phyloP scores from a whole-genome alignment of 2,113 vertebrate genomes.

The Mixornis gularis region DNA sequence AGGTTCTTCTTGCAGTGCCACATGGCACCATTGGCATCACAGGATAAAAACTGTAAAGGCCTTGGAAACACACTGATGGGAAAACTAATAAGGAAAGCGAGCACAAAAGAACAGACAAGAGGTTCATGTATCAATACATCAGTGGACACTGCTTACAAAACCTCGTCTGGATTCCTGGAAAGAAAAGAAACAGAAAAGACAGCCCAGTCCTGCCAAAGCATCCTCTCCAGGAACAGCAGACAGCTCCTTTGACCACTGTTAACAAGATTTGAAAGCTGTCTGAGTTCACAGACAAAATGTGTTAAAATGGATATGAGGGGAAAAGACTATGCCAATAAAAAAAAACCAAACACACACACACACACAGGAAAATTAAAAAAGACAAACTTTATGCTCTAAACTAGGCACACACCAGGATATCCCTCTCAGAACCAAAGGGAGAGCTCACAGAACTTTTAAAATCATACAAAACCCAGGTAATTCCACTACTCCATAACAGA shows the following conservation, averaged over 20 bases:
- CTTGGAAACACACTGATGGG: background rate
- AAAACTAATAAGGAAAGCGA: background rate
- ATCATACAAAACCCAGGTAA: background rate
- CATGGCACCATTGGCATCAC: background rate
- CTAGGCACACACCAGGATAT: background rate
- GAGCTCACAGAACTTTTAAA: background rate
- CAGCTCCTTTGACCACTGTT: background rate
- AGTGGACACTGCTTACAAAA: background rate
- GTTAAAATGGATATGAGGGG: background rate
- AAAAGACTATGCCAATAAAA: background rate
- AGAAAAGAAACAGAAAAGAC: background rate
- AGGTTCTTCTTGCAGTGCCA: background rate
- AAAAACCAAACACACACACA: too few species aligned
- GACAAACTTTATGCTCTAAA: background rate
- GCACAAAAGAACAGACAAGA: background rate
- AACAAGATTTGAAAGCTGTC: background rate
- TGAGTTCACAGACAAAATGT: background rate
- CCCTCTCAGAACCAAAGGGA: background rate
- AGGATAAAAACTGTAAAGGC: background rate
- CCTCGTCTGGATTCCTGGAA: background rate
- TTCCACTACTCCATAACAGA: background rate
- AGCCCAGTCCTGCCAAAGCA: background rate
- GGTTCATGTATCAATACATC: background rate
- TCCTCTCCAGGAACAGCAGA: background rate
- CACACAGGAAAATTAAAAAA: background rate